Evolutionary conservation across 1,140 invertebrate species (phyloP), one percentile per base, ranked within the genome.

Genomic region (Eciton burchellii): DNA sequence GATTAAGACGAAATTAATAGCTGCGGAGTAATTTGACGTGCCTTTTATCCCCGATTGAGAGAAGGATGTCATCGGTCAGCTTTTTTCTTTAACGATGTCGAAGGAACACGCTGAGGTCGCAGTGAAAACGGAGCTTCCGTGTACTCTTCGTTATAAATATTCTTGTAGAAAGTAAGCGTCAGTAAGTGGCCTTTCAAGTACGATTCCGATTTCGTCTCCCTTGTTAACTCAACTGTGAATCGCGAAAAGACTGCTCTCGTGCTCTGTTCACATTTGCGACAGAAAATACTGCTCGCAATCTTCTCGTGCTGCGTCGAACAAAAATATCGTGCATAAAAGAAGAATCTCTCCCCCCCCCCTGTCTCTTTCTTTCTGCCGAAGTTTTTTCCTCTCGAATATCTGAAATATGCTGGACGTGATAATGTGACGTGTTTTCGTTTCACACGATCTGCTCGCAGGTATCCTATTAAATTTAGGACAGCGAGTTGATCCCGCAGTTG

Each of bases 151-250:
- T 84, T 81, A 63, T 82, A 71, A 60, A 81, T 65, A 72, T 84
- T 81, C 77, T 83, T 56, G 81, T 85, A 83, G 83, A 85, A 85
- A 85, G 83, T 85, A 85, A 85, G 71, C 81, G 79, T 83, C 62
- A n/a, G 43, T 82, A 84, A 84, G 65, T 84, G 76, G 76, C 62
- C 79, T 84, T 74, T 82, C 83, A 82, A 84, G 79, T 82, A 84
- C 68, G 65, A 82, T 63, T 84, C 68, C 60, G 29, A 62, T 82
- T 84, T 84, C 26, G 68, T 84, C 68, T 73, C 21, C 35, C 45
- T 73, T 63, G 79, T 82, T 84, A 84, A 68, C 79, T 84, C 68
- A 54, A 68, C 54, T 77, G 43, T 74, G 24, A 66, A 82, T 60
- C 76, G 41, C 52, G n/a, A 68, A 81, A 19, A 35, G 35, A 35